Conservation (phyloP, 2,888 invertebrate species). For the Gasteruption jaculator region DNA sequence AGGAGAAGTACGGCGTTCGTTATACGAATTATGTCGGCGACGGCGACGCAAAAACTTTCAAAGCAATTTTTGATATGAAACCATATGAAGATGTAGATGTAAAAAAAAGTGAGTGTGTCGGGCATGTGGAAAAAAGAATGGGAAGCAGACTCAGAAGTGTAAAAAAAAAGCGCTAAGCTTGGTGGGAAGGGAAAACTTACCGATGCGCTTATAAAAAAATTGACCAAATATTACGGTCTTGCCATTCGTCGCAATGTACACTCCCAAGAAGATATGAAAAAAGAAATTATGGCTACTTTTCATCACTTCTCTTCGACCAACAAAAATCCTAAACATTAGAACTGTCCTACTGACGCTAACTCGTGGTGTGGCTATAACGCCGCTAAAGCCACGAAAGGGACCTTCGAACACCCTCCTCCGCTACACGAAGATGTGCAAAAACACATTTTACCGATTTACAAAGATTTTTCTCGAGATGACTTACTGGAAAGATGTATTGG, state of each 20-base stretch:
- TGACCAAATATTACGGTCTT: too few species aligned
- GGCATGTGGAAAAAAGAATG: neutral
- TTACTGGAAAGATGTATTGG: conserved; percentile 12
- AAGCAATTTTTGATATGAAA: neutral
- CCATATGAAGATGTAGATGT: neutral
- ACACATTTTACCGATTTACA: conserved; percentile 5
- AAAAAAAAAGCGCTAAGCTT: conserved; percentile 1
- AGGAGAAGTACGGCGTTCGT: too few species aligned
- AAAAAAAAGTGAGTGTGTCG: neutral
- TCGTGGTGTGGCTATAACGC: conserved; percentile 1
- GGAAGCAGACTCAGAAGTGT: neutral
- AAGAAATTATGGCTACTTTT: neutral
- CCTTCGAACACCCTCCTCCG: conserved; percentile 4
- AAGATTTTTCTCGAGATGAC: conserved; percentile 14
- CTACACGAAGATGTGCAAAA: neutral
- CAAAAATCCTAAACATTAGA: neutral
- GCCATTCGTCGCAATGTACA: neutral
- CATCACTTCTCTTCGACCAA: conserved; percentile 7
- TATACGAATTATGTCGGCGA: too few species aligned
- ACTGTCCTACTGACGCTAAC: neutral
- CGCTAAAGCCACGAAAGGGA: neutral
- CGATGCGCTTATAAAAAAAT: too few species aligned
- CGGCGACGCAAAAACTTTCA: neutral
- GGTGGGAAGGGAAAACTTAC: conserved; percentile 1
- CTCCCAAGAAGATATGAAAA: neutral